phyloP scores from a whole-genome alignment of 2,113 vertebrate species.

The Hippocampus abdominalis region DNA sequence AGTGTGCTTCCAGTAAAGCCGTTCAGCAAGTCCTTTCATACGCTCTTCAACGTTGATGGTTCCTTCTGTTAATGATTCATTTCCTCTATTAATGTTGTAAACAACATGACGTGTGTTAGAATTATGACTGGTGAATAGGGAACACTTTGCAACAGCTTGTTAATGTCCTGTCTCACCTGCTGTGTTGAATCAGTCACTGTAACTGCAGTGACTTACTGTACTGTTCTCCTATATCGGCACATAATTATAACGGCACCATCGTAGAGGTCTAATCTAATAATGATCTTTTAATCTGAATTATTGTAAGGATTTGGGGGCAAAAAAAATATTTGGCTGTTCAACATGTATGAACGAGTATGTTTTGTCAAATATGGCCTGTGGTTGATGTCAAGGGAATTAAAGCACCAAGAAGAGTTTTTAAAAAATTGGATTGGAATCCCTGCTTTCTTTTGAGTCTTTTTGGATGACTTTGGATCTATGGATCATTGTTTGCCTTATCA shows the following conservation, averaged over 20 bases:
- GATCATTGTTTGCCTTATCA: neutral
- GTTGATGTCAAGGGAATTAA: neutral
- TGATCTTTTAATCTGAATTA: neutral
- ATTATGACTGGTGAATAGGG: neutral
- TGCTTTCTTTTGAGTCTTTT: neutral
- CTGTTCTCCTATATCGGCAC: neutral
- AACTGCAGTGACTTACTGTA: slow-evolving; percentile 12
- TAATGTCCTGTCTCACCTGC: slow-evolving; percentile 24
- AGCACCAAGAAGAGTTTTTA: neutral
- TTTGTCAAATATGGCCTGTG: neutral
- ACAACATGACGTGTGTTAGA: neutral
- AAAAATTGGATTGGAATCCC: neutral
- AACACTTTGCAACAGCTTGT: neutral
- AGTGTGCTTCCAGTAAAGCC: no score
- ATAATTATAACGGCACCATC: neutral
- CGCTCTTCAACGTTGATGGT: neutral
- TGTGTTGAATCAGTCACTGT: slow-evolving; percentile 39
- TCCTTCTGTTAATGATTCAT: slow-evolving; percentile 10
- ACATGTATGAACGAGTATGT: neutral
- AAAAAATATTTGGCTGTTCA: neutral
- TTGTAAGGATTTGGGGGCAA: neutral
- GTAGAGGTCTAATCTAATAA: neutral
- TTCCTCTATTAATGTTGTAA: slow-evolving; percentile 1
- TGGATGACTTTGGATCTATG: neutral
- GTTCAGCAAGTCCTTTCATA: neutral